Evolutionary conservation across 2,888 invertebrate species (phyloP).

Genomic region (Scrobipalpa costella): DNA sequence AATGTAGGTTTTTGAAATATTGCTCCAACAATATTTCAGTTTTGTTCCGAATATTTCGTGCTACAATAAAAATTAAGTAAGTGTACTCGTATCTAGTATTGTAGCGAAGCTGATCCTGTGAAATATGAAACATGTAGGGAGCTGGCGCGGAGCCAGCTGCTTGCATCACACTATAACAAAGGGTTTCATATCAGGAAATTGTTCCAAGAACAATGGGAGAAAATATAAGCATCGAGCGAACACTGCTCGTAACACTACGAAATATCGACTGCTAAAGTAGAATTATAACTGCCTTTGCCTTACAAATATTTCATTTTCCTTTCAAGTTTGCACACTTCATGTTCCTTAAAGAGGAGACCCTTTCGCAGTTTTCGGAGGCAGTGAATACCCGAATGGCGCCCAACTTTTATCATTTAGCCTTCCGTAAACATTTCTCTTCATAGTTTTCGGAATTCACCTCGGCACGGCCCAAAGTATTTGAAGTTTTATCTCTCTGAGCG

Average conservation of each 20-base stretch:
- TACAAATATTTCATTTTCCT: background rate
- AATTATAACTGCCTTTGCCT: conserved; percentile 22
- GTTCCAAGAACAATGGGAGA: conserved; percentile 69
- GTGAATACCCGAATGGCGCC: background rate
- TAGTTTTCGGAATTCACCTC: background rate
- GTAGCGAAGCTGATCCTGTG: conserved; percentile 67
- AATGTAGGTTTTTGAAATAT: too few relatives aligned
- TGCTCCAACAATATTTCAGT: background rate
- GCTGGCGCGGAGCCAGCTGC: conserved; percentile 71
- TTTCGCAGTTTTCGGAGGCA: background rate
- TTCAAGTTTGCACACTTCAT: background rate
- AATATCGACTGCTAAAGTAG: conserved; percentile 40
- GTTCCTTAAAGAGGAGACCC: background rate
- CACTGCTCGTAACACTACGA: conserved; percentile 43
- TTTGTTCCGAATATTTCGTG: conserved; percentile 21
- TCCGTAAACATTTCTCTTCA: conserved; percentile 13
- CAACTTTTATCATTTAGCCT: conserved; percentile 5
- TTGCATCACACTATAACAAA: conserved; percentile 72
- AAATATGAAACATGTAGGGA: conserved; percentile 74
- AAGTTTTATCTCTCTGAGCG: conserved; percentile 6
- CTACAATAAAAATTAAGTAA: conserved; percentile 40
- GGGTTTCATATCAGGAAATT: conserved; percentile 74
- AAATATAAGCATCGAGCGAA: conserved; percentile 53
- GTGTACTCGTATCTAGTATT: conserved; percentile 55
- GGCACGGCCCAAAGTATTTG: conserved; percentile 21